Evolutionary conservation across 2,888 invertebrate species (phyloP).

Genomic region (Trimorus sp.): DNA sequence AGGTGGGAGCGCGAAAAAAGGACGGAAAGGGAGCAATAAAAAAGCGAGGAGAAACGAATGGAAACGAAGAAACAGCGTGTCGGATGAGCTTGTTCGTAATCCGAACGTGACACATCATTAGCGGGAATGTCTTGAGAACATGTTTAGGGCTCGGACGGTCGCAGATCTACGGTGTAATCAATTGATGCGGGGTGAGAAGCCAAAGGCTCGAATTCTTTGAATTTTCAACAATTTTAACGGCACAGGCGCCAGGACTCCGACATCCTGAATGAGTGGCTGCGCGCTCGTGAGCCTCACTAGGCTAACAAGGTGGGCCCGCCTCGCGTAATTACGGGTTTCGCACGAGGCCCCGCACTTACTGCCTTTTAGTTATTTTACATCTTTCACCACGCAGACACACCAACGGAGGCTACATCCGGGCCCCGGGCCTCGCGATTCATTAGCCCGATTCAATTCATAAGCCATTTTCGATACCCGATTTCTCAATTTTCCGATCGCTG

Average conservation of each 20-base stretch:
- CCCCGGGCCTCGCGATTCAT: constrained; percentile 77
- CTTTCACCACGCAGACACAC: constrained; percentile 71
- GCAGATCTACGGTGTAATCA: constrained; percentile 69
- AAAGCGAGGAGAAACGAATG: constrained; percentile 20
- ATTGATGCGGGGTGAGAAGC: constrained; percentile 69
- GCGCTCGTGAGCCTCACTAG: constrained; percentile 76
- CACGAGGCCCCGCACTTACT: constrained; percentile 81
- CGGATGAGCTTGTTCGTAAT: constrained; percentile 63
- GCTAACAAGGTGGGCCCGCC: constrained; percentile 82
- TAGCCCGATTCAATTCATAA: constrained; percentile 64
- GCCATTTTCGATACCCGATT: constrained; percentile 17
- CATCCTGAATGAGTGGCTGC: constrained; percentile 77
- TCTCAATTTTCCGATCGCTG: no score
- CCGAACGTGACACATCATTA: constrained; percentile 65
- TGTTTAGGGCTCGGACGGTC: constrained; percentile 55
- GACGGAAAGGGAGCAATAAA: constrained; percentile 3
- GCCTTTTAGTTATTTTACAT: constrained; percentile 81
- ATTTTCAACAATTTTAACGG: constrained; percentile 81
- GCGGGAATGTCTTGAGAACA: constrained; percentile 61
- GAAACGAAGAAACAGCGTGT: constrained; percentile 52
- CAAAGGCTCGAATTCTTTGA: constrained; percentile 77
- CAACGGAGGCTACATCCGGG: constrained; percentile 78
- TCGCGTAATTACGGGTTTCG: constrained; percentile 81
- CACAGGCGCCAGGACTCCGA: constrained; percentile 78
- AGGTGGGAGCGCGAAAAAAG: constrained; percentile 19